Base-by-base conservation (phyloP, 2,113 vertebrate genomes). In the Cercocebus atys region DNA sequence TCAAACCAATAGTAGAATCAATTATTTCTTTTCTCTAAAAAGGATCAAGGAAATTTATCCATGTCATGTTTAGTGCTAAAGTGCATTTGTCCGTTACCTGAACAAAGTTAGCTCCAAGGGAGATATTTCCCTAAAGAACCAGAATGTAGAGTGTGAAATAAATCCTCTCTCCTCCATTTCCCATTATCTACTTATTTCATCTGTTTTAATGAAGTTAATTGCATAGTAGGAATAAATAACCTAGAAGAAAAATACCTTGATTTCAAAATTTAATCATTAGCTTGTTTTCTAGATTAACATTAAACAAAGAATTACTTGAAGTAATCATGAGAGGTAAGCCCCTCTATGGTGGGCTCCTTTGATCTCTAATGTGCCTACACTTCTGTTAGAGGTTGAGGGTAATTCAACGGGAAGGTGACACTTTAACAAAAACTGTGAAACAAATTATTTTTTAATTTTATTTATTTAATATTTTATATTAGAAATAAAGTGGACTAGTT, bases 21-120 rank as follows among this genome's bases (percentile, higher is more conserved):
- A 45, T 78, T 76, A 76, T 87, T 87, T 22, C 23, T 84, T 94
- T 96, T 50, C 40, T 4, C 61, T 88, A 90, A 87, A 94, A 70
- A 68, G 32, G 8, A 57, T 90, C 23, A 1, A 70, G 17, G 18
- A 32, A 70, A 93, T 6, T 32, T 85, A 32, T 6, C 32, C 16
- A 75, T 66, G 91, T 95, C 47, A 55, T 87, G 27, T 68, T 76
- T 75, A n/a, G 0, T 66, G 2, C 75, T 72, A 23, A 22, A 84
- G 9, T 61, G 27, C 2, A 22, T 40, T 78, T 47, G 8, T n/a
- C 22, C 2, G 83, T 45, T 72, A 35, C 64, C 40, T 40, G 11
- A 45, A 76, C 11, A 55, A 57, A 43, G 20, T 88, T 40, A 70
- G 27, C 61, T 64, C 27, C 61, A 14, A 14, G 61, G 61, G 27